Conservation (phyloP, 2,888 invertebrate genomes). For the Drosophila infuscata region DNA sequence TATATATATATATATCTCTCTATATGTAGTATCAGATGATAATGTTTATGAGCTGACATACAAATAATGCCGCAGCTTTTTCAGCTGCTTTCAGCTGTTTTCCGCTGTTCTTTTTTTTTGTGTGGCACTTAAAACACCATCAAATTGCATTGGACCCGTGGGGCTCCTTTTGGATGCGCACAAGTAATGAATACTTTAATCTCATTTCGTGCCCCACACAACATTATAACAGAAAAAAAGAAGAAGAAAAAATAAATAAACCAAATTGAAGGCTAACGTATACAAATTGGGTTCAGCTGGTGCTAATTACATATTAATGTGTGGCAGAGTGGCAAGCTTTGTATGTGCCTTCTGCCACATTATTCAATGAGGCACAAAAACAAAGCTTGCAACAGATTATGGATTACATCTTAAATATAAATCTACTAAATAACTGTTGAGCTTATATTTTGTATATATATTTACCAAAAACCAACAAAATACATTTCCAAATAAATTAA, state of each 20-base stretch:
- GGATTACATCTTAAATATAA: too few species aligned
- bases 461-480: background rate
- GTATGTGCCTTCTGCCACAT: background rate
- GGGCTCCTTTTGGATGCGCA: constrained; percentile 40
- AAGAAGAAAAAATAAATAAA: background rate
- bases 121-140: constrained; percentile 70
- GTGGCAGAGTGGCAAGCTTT: constrained; percentile 7
- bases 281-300: constrained; percentile 38
- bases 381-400: background rate
- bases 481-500: too few species aligned
- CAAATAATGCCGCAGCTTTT: constrained; percentile 24
- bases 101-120: constrained; percentile 41
- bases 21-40: constrained; percentile 38
- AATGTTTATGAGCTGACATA: constrained; percentile 53
- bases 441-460: background rate
- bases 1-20: background rate
- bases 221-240: background rate
- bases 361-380: background rate
- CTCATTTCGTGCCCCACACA: constrained; percentile 1
- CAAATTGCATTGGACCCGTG: constrained; percentile 68
- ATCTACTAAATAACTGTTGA: background rate
- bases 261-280: constrained; percentile 14
- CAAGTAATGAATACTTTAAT: constrained; percentile 35
- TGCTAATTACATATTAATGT: constrained; percentile 67
- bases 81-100: constrained; percentile 35